Base-by-base conservation (phyloP, 2,113 vertebrate genomes). In the Tretioscincus oriximinensis region DNA sequence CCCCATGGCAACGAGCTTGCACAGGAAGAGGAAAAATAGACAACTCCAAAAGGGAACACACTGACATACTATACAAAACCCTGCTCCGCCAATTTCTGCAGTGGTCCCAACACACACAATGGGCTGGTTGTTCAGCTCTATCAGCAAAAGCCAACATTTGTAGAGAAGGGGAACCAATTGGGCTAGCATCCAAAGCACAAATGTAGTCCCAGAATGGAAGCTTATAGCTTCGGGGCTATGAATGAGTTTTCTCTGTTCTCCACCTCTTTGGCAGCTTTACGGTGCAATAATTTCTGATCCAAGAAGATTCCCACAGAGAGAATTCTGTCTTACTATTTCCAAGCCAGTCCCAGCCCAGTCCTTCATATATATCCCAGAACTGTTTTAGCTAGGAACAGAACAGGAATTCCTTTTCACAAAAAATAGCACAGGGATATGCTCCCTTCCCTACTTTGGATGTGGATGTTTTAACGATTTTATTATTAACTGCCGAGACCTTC, bases 121-220 rank as follows among this genome's bases (percentile, higher is more conserved):
- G 91, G 74, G 10, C 0, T 18, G 22, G 92, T 78, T 94, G 94
- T 94, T 89, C 66, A 10, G 68, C 0, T 3, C 60, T 0, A 1
- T 81, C 75, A 80, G 51, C 73, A 70, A 1, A 3, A 81, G 90
- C 92, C 92, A 93, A 92, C 82, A 6, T 88, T 91, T 5, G 87
- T 10, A 18, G 75, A 61, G 22, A n/a, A 41, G 47, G 81, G 49
- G 22, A 78, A 21, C 73, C 1, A 2, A 76, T 29, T n/a, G 73
- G 85, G 87, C 80, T 22, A 70, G 69, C 60, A 77, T 80, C 77
- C 80, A 83, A 70, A 86, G 81, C 0, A 0, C 61, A 45, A 66
- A 51, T 81, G 79, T 1, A 0, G 66, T 0, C 0, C 7, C 78
- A 68, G 35, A 85, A 73, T 31, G 60, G 35, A 80, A 64, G 29